Evolutionary conservation across 1,140 invertebrate species (phyloP).

Genomic region (Trissolcus basalis): DNA sequence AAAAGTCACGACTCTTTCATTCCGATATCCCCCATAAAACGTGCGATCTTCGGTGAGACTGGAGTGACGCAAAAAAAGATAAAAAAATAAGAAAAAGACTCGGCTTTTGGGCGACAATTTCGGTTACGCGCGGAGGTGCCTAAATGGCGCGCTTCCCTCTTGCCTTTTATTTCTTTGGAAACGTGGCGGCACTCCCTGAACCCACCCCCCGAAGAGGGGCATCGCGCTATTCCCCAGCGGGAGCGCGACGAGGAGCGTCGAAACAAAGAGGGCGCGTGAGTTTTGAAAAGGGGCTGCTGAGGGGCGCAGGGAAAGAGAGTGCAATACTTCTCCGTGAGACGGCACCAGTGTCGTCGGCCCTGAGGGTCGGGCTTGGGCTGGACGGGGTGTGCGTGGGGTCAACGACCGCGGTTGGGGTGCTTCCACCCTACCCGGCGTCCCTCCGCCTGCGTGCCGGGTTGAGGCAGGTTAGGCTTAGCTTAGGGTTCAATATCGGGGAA

Average conservation of each 20-base stretch:
- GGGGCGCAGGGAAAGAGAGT: conserved; percentile 53
- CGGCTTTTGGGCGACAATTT: conserved; percentile 30
- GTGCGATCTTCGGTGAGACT: conserved; percentile 19
- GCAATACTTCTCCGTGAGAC: conserved; percentile 74
- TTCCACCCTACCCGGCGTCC: conserved; percentile 52
- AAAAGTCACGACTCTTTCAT: conserved; percentile 40
- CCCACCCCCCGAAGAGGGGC: conserved; percentile 2
- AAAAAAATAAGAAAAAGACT: not conserved
- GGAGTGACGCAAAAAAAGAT: conserved; percentile 23
- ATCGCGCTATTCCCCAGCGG: conserved; percentile 38
- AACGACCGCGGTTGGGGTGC: conserved; percentile 69
- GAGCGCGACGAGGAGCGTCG: conserved; percentile 26
- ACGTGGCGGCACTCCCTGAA: not conserved
- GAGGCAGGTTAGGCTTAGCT: conserved; percentile 72
- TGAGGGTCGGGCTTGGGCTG: conserved; percentile 71
- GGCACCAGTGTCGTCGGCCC: conserved; percentile 73
- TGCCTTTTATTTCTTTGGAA: conserved; percentile 62
- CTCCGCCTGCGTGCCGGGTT: conserved; percentile 55
- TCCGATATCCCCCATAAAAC: conserved; percentile 28
- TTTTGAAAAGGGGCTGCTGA: conserved; percentile 50
- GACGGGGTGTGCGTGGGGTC: conserved; percentile 71
- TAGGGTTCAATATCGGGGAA: conserved; percentile 74
- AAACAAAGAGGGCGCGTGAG: conserved; percentile 38
- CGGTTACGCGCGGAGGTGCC: conserved; percentile 37
- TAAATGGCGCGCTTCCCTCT: conserved; percentile 54